These are phyloP conservation scores for Lithosia quadra DNA, from an alignment of 2,888 invertebrate species.

Conservation along the genomic window DNA sequence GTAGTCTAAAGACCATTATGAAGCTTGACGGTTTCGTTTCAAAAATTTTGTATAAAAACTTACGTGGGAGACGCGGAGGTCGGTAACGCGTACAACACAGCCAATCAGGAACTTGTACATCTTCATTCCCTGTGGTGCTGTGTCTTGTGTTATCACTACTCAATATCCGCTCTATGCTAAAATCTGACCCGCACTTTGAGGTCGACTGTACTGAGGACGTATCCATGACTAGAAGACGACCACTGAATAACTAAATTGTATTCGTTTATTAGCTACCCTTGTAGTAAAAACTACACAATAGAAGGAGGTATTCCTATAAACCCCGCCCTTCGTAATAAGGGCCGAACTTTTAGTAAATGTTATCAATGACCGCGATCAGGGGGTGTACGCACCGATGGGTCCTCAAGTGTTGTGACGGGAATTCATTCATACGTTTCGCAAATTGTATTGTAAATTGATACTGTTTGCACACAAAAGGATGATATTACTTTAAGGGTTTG, in stretches of 20 bases:
- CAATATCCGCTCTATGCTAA: conserved; percentile 88
- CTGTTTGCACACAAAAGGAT: conserved; percentile 82
- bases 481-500: conserved; percentile 85
- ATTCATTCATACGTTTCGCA: conserved; percentile 75
- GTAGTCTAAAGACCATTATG: no score
- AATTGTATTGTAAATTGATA: conserved; percentile 80
- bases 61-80: conserved; percentile 90
- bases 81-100: conserved; percentile 91
- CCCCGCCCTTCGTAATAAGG: conserved; percentile 63
- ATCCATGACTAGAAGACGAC: conserved; percentile 64
- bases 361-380: conserved; percentile 71
- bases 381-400: conserved; percentile 70
- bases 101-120: conserved; percentile 83
- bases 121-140: conserved; percentile 45
- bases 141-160: conserved; percentile 70
- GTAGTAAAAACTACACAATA: conserved; percentile 50
- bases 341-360: conserved; percentile 57
- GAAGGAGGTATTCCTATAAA: conserved; percentile 51
- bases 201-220: conserved; percentile 67
- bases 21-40: neutral
- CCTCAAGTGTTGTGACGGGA: conserved; percentile 80
- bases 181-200: conserved; percentile 81
- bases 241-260: conserved; percentile 38
- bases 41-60: conserved; percentile 56
- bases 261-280: conserved; percentile 48